Evolutionary conservation across 2,113 vertebrate genomes (phyloP).

Genomic region (Heteronetta atricapilla): DNA sequence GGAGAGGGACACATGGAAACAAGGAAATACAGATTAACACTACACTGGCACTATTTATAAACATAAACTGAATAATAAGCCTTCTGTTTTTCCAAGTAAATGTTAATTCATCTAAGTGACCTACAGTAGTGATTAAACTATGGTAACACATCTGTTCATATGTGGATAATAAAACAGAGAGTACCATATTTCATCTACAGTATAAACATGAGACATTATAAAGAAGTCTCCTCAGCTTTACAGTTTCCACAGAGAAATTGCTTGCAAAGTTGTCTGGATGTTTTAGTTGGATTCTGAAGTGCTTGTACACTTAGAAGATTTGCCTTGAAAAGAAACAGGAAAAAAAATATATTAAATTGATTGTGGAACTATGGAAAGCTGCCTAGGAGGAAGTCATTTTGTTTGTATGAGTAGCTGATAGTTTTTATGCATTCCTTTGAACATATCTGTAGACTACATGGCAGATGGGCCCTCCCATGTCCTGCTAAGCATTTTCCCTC

Average conservation of each 20-base stretch:
- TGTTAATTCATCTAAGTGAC: background rate
- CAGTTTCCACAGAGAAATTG: background rate
- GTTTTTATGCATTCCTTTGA: background rate
- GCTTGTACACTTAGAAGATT: background rate
- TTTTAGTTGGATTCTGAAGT: background rate
- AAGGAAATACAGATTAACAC: background rate
- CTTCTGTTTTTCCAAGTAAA: background rate
- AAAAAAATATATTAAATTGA: fast-evolving
- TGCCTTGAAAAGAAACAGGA: background rate
- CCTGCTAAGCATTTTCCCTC: background rate
- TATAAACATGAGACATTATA: background rate
- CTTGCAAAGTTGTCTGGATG: background rate
- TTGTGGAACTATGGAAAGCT: background rate
- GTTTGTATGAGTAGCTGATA: background rate
- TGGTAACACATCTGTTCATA: background rate
- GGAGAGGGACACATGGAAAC: background rate
- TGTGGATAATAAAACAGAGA: background rate
- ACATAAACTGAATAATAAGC: background rate
- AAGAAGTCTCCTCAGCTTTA: background rate
- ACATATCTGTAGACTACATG: fast-evolving
- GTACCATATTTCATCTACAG: background rate
- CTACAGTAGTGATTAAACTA: background rate
- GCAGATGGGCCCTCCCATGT: background rate
- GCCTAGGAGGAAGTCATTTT: background rate
- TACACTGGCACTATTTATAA: background rate